Evolutionary conservation across 2,888 invertebrate species (phyloP), one percentile per base, ranked within the genome.

Genomic region (Rhamnusium bicolor): DNA sequence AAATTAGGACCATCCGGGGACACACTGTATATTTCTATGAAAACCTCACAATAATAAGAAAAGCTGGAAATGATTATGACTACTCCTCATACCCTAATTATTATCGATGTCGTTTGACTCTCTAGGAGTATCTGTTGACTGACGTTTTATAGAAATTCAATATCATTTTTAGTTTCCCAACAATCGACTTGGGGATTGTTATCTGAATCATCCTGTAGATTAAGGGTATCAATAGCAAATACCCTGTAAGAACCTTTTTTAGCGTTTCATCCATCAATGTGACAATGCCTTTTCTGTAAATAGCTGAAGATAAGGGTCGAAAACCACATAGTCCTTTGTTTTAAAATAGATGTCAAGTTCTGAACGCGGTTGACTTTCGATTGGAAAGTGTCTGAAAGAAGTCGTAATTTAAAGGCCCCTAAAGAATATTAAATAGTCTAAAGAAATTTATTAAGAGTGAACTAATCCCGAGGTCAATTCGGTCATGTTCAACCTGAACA

Each of bases 281-380:
- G 58, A 58, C 32, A 12, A 58, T 58, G 29, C 32, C 29, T 40
- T 32, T 32, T 58, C 58, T 19, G 58, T 32, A 58, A 58, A 58
- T 58, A 58, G 3, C 18, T 10, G 58, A 4, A 58, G 58, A 58
- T 58, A 29, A 58, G 58, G 58, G 58, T 58, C 32, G 32, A 12
- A 58, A 32, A 58, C 18, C 58, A 16, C 58, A 32, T 8, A 58
- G 29, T 56, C 58, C 19, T 32, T 58, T 58, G 32, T 58, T 58
- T 58, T 18, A 32, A 58, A 32, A 16, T 29, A 58, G 58, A 58
- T n/a, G 58, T 58, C 58, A 58, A 7, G 18, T 58, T 2, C 32
- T 4, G 12, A 32, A 32, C 18, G 29, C 32, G 32, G 32, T 32
- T 29, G 32, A 32, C 18, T 54, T 32, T 58, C 32, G 24, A 56